Evolutionary conservation across 1,140 invertebrate genomes (phyloP).

Genomic region (Zaprionus camerounensis): DNA sequence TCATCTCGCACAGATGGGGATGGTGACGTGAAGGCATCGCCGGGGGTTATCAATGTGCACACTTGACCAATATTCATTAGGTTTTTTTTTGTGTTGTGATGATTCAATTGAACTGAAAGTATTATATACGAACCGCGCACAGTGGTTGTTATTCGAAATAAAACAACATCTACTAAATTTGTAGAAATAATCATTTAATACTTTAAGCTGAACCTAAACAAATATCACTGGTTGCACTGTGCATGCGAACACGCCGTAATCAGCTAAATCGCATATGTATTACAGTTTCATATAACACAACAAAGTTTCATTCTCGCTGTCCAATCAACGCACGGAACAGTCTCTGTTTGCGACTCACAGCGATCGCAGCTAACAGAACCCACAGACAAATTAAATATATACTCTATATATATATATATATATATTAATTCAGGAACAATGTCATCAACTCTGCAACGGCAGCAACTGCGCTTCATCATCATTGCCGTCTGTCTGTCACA

Average conservation of each 20-base stretch:
- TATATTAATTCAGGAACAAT: constrained; percentile 34
- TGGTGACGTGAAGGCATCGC: constrained; percentile 40
- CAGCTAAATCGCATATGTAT: constrained; percentile 30
- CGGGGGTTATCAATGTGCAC: constrained; percentile 57
- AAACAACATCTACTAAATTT: no score
- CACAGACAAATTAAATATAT: constrained; percentile 1
- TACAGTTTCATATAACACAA: constrained; percentile 14
- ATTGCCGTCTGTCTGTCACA: constrained; percentile 35
- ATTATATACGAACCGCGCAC: constrained; percentile 35
- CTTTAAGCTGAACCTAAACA: background rate
- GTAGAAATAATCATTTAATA: background rate
- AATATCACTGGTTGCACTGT: background rate
- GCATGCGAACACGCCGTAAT: constrained; percentile 5
- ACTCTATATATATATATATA: background rate
- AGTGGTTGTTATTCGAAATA: background rate
- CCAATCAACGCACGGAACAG: constrained; percentile 49
- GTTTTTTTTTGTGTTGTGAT: constrained; percentile 32
- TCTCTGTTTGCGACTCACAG: constrained; percentile 53
- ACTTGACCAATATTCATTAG: constrained; percentile 59
- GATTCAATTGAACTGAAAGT: constrained; percentile 71
- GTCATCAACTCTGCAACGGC: constrained; percentile 21
- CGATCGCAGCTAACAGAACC: constrained; percentile 38
- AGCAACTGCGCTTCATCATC: constrained; percentile 36
- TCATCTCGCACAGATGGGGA: constrained; percentile 22
- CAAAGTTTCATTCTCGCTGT: constrained; percentile 64